Base-by-base conservation (phyloP, 2,797 vertebrate genomes). In the Cynopterus sphinx region DNA sequence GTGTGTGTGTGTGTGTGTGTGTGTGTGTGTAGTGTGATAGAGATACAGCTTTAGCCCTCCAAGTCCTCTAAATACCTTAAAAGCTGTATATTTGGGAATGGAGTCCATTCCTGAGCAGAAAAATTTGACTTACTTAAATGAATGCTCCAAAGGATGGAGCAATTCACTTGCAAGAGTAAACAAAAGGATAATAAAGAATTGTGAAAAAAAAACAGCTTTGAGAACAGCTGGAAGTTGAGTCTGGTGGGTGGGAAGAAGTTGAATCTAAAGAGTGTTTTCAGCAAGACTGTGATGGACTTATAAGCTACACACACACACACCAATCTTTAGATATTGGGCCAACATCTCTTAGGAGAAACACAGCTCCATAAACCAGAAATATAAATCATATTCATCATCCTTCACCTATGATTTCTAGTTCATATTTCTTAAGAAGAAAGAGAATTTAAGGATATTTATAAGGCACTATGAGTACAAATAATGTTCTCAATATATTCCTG, bases 371-470 rank as follows among this genome's bases (percentile, higher is more conserved):
- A 71, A 91, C 78, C 12, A 61, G 9, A 51, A 26, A 59, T 21
- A 61, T 21, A 70, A 90, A 55, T 73, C 31, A 63, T 16, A 65
- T 1, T 13, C 6, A 51, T 46, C 12, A 73, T 79, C 21, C 55
- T 70, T 31, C 71, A 6, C 65, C 43, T 75, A n/a, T 93, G 24
- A 79, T 63, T 70, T 74, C 53, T 75, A 74, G 11, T 89, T 95
- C 84, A 6, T 49, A 83, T 51, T 94, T 96, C 91, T 97, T 96
- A 92, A 90, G 2, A 82, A 43, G 26, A 96, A 92, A 68, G 26
- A 93, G 26, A 96, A 39, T 2, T 24, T 88, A 86, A 78, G 68
- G n/a, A 61, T 28, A 68, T 86, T 36, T 78, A 16, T 77, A 17
- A 95, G 33, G 12, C 33, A 92, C 33, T 51, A 65, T 41, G 51